These are phyloP conservation scores for Virgularia gustaviana DNA, from an alignment of 92 coral and sea anemone species.

Conservation along the genomic window DNA sequence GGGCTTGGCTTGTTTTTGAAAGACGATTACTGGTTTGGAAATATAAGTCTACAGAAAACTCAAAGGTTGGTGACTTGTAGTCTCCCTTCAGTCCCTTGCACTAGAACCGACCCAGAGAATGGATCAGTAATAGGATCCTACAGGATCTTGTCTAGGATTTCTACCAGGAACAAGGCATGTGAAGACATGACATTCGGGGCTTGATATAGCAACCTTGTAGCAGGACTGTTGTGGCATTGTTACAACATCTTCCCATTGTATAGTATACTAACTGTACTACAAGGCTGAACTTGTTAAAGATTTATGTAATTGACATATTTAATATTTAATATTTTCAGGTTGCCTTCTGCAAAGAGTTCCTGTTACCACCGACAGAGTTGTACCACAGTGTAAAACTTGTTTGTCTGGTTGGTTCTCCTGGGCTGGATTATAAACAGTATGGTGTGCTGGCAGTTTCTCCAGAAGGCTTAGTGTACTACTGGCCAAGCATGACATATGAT, in stretches of 20 bases:
- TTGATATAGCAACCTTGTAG: too few relatives aligned
- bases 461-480: conserved; percentile 86
- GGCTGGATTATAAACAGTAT: conserved; percentile 54
- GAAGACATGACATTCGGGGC: too few relatives aligned
- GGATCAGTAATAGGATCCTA: too few relatives aligned
- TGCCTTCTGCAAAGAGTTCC: conserved; percentile 73
- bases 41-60: conserved; percentile 60
- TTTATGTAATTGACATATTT: too few relatives aligned
- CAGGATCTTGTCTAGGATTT: too few relatives aligned
- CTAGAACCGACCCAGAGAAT: too few relatives aligned
- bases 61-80: conserved; percentile 60
- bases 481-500: conserved; percentile 91
- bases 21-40: conserved; percentile 81
- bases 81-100: too few relatives aligned
- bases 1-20: conserved; percentile 97
- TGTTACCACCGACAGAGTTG: conserved; percentile 83
- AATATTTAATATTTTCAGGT: conserved; percentile 55
- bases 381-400: conserved; percentile 80
- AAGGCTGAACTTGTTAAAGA: neutral
- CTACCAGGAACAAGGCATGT: too few relatives aligned
- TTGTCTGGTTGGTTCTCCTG: conserved; percentile 55
- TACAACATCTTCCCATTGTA: too few relatives aligned
- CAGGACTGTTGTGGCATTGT: too few relatives aligned
- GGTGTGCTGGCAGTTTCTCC: conserved; percentile 82
- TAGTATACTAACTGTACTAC: too few relatives aligned